phyloP scores from a whole-genome alignment of 2,113 vertebrate species.

The Pachypanchax playfairii region DNA sequence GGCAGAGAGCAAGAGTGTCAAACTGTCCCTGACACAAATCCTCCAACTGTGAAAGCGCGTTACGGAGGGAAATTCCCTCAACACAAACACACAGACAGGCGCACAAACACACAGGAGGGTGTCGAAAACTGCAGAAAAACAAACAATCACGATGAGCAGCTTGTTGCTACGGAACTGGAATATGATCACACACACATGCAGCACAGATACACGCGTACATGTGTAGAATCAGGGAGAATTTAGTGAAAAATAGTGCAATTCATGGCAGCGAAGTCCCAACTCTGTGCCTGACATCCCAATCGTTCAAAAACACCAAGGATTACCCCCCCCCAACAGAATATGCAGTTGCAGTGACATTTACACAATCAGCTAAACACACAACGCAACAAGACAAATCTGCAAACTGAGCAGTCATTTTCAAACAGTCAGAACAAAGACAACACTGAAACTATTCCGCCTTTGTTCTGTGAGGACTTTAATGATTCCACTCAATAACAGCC shows the following conservation, averaged over 20 bases:
- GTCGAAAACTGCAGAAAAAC: constrained; percentile 38
- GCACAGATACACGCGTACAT: no score
- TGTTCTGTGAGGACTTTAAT: constrained; percentile 43
- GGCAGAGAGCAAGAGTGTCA: constrained; percentile 28
- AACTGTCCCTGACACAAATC: constrained; percentile 58
- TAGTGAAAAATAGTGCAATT: no score
- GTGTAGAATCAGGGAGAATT: no score
- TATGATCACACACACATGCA: constrained; percentile 41
- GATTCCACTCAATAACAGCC: constrained; percentile 41
- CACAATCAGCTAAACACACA: constrained; percentile 21
- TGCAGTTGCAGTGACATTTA: constrained; percentile 36
- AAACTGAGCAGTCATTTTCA: constrained; percentile 18
- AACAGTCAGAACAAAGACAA: constrained; percentile 24
- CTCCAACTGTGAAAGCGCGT: constrained; percentile 61
- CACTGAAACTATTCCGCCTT: constrained; percentile 42
- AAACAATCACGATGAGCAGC: constrained; percentile 44
- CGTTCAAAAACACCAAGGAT: constrained; percentile 60
- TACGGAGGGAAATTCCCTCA: constrained; percentile 70
- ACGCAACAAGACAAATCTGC: background rate
- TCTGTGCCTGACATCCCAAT: constrained; percentile 44
- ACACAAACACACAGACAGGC: constrained; percentile 15
- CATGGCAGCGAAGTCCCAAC: no score
- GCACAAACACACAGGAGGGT: constrained; percentile 20
- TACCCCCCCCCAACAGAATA: constrained; percentile 38
- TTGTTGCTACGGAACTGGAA: no score